phyloP scores from a whole-genome alignment of 2,888 invertebrate species.

The Apoda limacodes region DNA sequence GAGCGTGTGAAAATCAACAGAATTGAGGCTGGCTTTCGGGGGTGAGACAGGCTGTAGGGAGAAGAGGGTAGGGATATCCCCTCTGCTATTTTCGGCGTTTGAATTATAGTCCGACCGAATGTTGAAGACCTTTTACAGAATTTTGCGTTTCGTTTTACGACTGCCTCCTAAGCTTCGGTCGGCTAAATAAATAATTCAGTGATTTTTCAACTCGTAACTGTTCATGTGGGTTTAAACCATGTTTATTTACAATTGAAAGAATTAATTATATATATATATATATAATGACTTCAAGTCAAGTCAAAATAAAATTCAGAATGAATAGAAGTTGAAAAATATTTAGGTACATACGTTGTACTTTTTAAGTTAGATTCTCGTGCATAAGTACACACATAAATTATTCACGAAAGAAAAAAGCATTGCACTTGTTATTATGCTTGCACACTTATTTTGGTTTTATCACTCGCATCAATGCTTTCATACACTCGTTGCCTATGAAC shows the following conservation, averaged over 20 bases:
- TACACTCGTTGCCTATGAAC: too few relatives aligned
- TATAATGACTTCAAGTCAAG: too few relatives aligned
- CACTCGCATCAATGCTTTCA: too few relatives aligned
- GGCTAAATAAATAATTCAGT: conserved; percentile 63
- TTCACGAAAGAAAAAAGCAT: too few relatives aligned
- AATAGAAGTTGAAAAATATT: too few relatives aligned
- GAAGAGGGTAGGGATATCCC: conserved; percentile 35
- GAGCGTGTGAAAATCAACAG: conserved; percentile 50
- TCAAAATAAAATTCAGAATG: too few relatives aligned
- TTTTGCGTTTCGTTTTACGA: conserved; percentile 61
- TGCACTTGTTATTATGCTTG: too few relatives aligned
- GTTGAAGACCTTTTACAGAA: conserved; percentile 65
- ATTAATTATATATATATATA: too few relatives aligned
- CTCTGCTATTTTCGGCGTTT: conserved; percentile 61
- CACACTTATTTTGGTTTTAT: too few relatives aligned
- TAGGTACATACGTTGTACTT: too few relatives aligned
- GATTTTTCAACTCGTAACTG: conserved; percentile 27
- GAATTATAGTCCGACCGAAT: conserved; percentile 64
- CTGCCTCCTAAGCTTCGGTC: conserved; percentile 49
- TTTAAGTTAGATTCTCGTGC: too few relatives aligned
- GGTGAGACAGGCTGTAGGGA: conserved; percentile 15
- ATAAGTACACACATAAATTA: too few relatives aligned
- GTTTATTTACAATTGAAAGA: conserved; percentile 36
- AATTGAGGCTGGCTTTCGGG: conserved; percentile 37
- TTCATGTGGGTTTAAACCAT: conserved; percentile 33